Evolutionary conservation across 2,888 invertebrate genomes (phyloP), one percentile per base, ranked within the genome.

Genomic region (Oscheius sp.): DNA sequence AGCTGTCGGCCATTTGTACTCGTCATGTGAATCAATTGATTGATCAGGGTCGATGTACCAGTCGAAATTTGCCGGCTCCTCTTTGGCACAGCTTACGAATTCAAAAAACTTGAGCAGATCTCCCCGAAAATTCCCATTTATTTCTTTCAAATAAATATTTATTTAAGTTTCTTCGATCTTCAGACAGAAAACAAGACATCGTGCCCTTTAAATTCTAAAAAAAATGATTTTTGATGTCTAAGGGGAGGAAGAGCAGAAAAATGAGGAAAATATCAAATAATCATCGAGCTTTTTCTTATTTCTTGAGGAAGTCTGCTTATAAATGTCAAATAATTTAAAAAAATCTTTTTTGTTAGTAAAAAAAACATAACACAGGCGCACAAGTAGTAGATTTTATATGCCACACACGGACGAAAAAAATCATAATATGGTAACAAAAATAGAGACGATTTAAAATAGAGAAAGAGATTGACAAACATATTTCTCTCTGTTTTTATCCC

Each of bases 1-100:
- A 45, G 0, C 73, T 76, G 5, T 53, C 64, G 0, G 69, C 69
- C 13, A 56, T 76, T 16, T 76, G 76, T 53, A 61, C 58, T 23
- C 58, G 61, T 18, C 46, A 58, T 25, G 72, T 72, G 23, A 72
- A 66, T 46, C n/a, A 56, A 23, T 55, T 72, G 21, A 59, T 70
- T 27, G 52, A 66, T 18, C 66, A 46, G n/a, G 66, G 66, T 7
- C 49, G 21, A 5, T 66, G 27, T 21, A 18, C 29, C 7, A 29
- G 18, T 27, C 45, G 27, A 13, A 45, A 64, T 23, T 25, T 66
- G 16, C 66, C 66, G 7, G 16, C 49, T 9, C 49, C 49, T 12
- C 16, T 66, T n/a, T 66, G 66, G 66, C 49, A 35, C 12, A 16
- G 41, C 9, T 12, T 61, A 12, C 29, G 21, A 21, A 5, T 49